A percentile compares a stretch with the other conserved stretches of the same genome.
Conservation (phyloP, 2,888 invertebrate genomes). For the Dryadula phaetusa region DNA sequence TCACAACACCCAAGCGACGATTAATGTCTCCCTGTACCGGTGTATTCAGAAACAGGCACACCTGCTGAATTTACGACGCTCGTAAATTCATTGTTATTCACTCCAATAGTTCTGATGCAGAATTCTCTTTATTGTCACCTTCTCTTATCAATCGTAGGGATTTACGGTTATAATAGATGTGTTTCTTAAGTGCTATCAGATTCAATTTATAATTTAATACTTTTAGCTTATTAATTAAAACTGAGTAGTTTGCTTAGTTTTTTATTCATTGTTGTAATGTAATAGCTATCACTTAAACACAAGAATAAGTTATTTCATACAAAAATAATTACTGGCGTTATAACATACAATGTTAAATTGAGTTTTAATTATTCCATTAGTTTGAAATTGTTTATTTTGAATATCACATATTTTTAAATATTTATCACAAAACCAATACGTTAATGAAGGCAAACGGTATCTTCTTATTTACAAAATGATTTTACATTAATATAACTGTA, state of each 20-base stretch:
- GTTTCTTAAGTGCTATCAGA: constrained; percentile 11
- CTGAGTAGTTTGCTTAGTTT: not conserved
- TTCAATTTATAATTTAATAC: not conserved
- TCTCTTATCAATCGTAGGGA: constrained; percentile 40
- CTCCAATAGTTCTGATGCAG: constrained; percentile 64
- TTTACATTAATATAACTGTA: no score
- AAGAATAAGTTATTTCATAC: no score
- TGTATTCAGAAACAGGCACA: constrained; percentile 74
- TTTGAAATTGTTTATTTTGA: no score
- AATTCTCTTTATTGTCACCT: constrained; percentile 58
- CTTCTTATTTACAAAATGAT: no score
- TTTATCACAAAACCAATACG: no score
- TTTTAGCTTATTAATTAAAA: not conserved
- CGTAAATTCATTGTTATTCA: constrained; percentile 76
- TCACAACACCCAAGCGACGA: constrained; percentile 62
- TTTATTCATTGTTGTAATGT: not conserved
- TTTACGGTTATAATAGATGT: constrained; percentile 31
- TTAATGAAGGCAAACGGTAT: no score
- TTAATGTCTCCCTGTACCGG: constrained; percentile 67
- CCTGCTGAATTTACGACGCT: constrained; percentile 75
- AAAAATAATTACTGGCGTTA: no score
- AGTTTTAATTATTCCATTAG: no score
- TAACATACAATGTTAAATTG: no score
- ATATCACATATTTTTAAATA: no score
- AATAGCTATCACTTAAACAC: no score